Base-by-base conservation (phyloP, 2,888 invertebrate genomes). In the Dolichopus griseipennis region DNA sequence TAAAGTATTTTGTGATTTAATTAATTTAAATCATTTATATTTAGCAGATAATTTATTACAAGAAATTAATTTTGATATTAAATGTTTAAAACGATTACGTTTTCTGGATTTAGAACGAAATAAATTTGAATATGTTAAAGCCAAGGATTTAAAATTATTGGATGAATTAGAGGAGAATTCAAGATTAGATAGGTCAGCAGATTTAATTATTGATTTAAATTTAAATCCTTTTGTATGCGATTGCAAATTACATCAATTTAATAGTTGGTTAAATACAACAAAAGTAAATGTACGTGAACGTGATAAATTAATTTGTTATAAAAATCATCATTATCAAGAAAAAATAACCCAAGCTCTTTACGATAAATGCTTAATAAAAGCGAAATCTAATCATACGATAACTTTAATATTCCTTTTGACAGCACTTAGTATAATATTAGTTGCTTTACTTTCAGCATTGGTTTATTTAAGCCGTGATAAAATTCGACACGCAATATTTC, bases 191-290 rank as follows among this genome's bases (percentile, higher is more conserved):
- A 82, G 84, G 64, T 75, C 73, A 1, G 75, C 74, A 2, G 82
- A 83, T 71, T 79, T 89, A 37, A 83, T 84, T 37, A 82, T 91
- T 0, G 89, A 90, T 75, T 83, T 91, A 22, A 82, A 83, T 65
- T 80, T 84, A 1, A 91, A 91, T 81, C 88, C 88, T 0, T 87
- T 91, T 66, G 81, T 83, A n/a, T 91, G 91, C 75, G 87, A 88
- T 72, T 86, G 87, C 73, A 85, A 85, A 70, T 81, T 88, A 33
- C 83, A 84, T 70, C 82, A 84, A 10, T 85, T 90, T 66, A 83
- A 86, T 69, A 78, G 83, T 65, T 91, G 90, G 90, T 78, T 90
- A 71, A 83, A 82, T 34, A 82, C 76, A 27, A 89, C 90, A 0
- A 84, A 84, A 66, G 86, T 90, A 0, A 80, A 79, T 1, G 83